Evolutionary conservation across 2,888 invertebrate genomes (phyloP).

Genomic region (Ormia ochracea): DNA sequence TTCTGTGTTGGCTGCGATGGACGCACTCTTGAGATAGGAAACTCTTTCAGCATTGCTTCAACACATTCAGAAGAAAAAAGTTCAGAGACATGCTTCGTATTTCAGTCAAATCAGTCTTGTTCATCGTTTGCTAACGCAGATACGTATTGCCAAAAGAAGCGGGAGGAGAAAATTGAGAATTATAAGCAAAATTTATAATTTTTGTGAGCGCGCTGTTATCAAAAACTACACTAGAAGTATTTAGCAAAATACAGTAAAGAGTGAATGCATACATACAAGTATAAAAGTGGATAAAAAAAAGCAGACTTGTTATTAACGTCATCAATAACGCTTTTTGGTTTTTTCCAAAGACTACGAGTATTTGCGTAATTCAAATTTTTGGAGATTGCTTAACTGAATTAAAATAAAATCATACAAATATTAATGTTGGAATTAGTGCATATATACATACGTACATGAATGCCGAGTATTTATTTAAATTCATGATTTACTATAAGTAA

Average conservation of each 20-base stretch:
- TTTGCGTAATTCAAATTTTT: neutral
- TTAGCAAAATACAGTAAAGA: conserved; percentile 11
- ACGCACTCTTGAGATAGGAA: conserved; percentile 20
- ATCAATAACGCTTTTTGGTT: conserved; percentile 30
- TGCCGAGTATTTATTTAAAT: too few relatives aligned
- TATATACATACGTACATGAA: too few relatives aligned
- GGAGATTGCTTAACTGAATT: neutral
- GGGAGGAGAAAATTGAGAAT: neutral
- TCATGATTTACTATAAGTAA: neutral
- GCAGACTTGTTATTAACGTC: conserved; percentile 30
- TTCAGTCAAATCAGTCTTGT: conserved; percentile 45
- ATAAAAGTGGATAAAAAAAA: conserved; percentile 11
- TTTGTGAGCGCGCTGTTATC: conserved; percentile 23
- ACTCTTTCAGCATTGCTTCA: conserved; percentile 3
- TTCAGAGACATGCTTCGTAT: conserved; percentile 43
- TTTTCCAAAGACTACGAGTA: neutral
- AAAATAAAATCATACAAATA: neutral
- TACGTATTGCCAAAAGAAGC: conserved; percentile 25
- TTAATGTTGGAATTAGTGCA: neutral
- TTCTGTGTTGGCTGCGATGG: neutral
- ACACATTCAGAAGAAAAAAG: conserved; percentile 26
- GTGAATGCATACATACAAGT: conserved; percentile 7
- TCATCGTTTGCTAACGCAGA: conserved; percentile 45
- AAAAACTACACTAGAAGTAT: conserved; percentile 26
- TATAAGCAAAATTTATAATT: conserved; percentile 5